Base-by-base conservation (phyloP, 2,888 invertebrate genomes). In the Byasa hedistus region DNA sequence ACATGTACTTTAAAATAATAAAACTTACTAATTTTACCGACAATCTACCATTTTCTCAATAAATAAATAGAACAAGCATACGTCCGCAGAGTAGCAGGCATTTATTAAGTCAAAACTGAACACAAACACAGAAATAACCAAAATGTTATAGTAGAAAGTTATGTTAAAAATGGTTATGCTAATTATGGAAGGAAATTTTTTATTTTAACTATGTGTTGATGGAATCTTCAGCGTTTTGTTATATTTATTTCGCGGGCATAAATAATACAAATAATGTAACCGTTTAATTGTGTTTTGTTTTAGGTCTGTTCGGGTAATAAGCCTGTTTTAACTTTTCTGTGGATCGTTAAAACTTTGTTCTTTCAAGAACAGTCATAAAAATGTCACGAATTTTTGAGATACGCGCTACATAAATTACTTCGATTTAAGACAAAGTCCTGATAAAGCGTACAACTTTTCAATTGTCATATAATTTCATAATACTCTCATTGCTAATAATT, bases 281-380 rank as follows among this genome's bases (percentile, higher is more conserved):
- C n/a, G 8, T 48, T 48, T 48, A 65, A 36, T 51, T 61, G 22
- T 64, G 57, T 66, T 66, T 57, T 57, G 39, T 61, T 61, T 66
- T 52, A 32, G 61, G 57, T 36, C 52, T 36, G 70, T 64, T 66
- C 74, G 72, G 60, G 73, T 73, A 75, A 73, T 76, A 72, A 71
- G 69, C 68, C 69, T 63, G 54, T 62, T 66, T 66, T 54, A 68
- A 69, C 70, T 68, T 71, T 59, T 64, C 71, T 66, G 73, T 69
- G 70, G 74, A 77, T 80, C 78, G 78, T 81, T 79, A 81, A 81
- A 83, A 82, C 76, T 82, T 82, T 75, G 69, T 72, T 69, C 71
- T 66, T 65, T 72, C 72, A 74, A 73, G 69, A 69, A 72, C 52
- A 60, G 61, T 61, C 68, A 72, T 69, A 70, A 65, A 60, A 68